Conservation (phyloP, 1,140 invertebrate genomes). For the Tetramorium alpestre region DNA sequence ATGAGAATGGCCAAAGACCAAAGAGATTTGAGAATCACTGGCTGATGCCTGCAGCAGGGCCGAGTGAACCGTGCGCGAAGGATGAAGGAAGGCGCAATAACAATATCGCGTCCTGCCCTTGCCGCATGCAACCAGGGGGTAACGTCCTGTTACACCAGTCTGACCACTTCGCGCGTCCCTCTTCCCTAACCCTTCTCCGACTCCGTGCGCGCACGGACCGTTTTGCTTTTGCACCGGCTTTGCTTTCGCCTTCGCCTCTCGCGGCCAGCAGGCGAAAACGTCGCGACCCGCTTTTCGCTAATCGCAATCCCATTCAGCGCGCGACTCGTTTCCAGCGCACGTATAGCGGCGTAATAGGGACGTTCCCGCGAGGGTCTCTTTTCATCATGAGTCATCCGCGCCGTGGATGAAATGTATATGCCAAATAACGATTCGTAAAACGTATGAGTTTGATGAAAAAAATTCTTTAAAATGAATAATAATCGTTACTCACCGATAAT, state of each 20-base stretch:
- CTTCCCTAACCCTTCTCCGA: slow-evolving; percentile 59
- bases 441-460: neutral
- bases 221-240: slow-evolving; percentile 57
- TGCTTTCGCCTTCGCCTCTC: slow-evolving; percentile 20
- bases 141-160: slow-evolving; percentile 80
- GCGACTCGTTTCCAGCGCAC: slow-evolving; percentile 9
- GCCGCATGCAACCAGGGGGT: slow-evolving; percentile 67
- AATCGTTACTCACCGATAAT: slow-evolving; percentile 78
- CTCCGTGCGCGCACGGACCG: slow-evolving; percentile 33
- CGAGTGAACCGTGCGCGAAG: slow-evolving; percentile 18
- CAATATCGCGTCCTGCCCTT: slow-evolving; percentile 65
- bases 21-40: slow-evolving; percentile 38
- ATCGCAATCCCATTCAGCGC: slow-evolving; percentile 68
- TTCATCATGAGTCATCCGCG: neutral
- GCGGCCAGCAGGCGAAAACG: slow-evolving; percentile 20
- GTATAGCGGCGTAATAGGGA: neutral
- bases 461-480: neutral
- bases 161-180: slow-evolving; percentile 66
- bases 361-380: neutral
- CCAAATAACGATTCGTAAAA: neutral
- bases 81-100: slow-evolving; percentile 60
- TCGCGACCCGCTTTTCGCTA: slow-evolving; percentile 46
- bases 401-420: neutral
- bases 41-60: neutral
- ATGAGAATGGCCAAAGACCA: neutral